Percentiles rank a stretch among this genome's conserved stretches.
Evolutionary conservation across 2,888 invertebrate species (phyloP).

Genomic region (Venusia cambrica): DNA sequence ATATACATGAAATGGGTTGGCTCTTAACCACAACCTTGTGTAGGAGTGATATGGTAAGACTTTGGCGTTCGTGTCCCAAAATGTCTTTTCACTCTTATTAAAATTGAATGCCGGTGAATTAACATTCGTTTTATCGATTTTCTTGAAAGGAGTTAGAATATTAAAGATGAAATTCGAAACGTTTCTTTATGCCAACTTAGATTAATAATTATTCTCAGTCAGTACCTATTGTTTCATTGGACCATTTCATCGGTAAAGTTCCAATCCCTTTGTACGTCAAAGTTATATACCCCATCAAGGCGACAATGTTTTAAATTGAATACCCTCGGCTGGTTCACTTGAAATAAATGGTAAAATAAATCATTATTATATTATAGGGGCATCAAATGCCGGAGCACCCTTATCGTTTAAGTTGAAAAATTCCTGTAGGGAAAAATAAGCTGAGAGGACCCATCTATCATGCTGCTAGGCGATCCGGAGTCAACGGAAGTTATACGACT

Average conservation of each 20-base stretch:
- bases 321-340: conserved; percentile 40
- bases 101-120: no score
- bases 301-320: conserved; percentile 44
- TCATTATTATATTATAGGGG: conserved; percentile 56
- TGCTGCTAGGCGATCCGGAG: conserved; percentile 48
- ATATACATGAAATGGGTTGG: no score
- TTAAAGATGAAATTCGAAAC: conserved; percentile 45
- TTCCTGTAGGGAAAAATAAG: conserved; percentile 60
- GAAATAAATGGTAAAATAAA: conserved; percentile 52
- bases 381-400: conserved; percentile 52
- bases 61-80: no score
- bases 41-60: no score
- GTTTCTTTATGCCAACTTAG: conserved; percentile 57
- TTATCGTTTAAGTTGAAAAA: conserved; percentile 71
- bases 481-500: conserved; percentile 56
- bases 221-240: conserved; percentile 53
- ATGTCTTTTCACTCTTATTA: no score
- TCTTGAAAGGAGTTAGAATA: no score
- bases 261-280: conserved; percentile 40
- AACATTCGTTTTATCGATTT: no score
- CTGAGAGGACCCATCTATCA: conserved; percentile 63
- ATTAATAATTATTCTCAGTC: conserved; percentile 62
- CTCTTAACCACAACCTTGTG: no score
- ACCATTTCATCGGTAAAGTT: conserved; percentile 48
- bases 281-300: conserved; percentile 36